These are phyloP conservation scores for Prietella phreatophila DNA, from an alignment of 2,113 vertebrate genomes.

Conservation along the genomic window DNA sequence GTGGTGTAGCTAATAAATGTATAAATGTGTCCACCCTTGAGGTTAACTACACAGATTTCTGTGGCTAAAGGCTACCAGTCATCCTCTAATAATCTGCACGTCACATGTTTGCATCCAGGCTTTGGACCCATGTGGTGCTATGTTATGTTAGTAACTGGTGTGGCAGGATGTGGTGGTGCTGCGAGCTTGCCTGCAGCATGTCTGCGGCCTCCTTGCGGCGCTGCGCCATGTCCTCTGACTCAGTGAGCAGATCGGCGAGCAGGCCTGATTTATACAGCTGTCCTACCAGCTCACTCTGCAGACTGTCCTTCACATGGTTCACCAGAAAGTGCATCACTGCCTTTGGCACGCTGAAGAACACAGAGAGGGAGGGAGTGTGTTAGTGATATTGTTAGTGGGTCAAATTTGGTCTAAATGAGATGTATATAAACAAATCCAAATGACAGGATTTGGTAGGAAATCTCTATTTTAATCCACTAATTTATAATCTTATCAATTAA, in stretches of 20 bases:
- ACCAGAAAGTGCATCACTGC: slow-evolving; percentile 99
- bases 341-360: slow-evolving; percentile 85
- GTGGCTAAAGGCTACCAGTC: not conserved
- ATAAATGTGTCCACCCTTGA: not conserved
- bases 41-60: not conserved
- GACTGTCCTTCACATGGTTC: slow-evolving; percentile 95
- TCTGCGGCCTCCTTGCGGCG: slow-evolving; percentile 94
- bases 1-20: not conserved
- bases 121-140: not conserved
- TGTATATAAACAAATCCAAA: not conserved
- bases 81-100: not conserved
- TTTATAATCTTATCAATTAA: no score
- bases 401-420: not conserved
- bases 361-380: not conserved
- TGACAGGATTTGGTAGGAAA: not conserved
- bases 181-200: slow-evolving; percentile 87
- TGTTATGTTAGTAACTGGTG: not conserved
- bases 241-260: slow-evolving; percentile 91
- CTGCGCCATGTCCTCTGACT: slow-evolving; percentile 99
- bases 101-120: not conserved
- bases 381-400: no score
- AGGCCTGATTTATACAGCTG: slow-evolving; percentile 91
- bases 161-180: not conserved
- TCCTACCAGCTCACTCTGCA: slow-evolving; percentile 97
- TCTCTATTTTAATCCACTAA: not conserved